Base-by-base conservation (phyloP, 2,888 invertebrate species). In the Prenolepis imparis region DNA sequence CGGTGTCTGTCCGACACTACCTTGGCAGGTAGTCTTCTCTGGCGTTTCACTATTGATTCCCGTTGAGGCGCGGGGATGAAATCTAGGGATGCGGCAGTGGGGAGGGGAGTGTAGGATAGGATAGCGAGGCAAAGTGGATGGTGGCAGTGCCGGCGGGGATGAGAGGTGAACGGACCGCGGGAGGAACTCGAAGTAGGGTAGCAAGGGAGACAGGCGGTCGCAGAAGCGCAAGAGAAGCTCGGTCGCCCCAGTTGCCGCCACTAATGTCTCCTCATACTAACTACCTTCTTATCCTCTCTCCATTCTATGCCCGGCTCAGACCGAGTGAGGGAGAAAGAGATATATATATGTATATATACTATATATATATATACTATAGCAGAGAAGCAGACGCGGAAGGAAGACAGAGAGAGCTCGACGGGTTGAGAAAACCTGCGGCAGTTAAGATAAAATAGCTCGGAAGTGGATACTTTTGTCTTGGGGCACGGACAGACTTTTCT, bases 201-300 rank as follows among this genome's bases (percentile, higher is more conserved):
- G 78, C 59, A 77, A 82, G 78, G 87, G 78, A 83, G 84, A 84
- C 84, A 81, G 75, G 84, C 78, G 78, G 59, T 78, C 70, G 78
- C 59, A 72, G 86, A 85, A 85, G 85, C 82, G 83, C 70, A 61
- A 78, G 87, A 86, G 85, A 84, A 90, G 88, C 89, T 91, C 84
- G 86, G 87, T 85, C 90, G 89, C 85, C 90, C 91, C 88, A 92
- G 91, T 93, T 92, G 88, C 92, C 88, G 85, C 89, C 89, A 87
- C 93, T 92, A 93, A 93, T 93, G 91, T 91, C 91, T 90, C 88
- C 91, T 91, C 92, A 89, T 92, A 91, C 92, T 92, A 92, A 91
- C 92, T 92, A 92, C 91, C 90, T 91, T 91, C 92, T 92, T 92
- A 92, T 92, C 90, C 91, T 85, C 86, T 85, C 85, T 86, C 68